Evolutionary conservation across 2,113 vertebrate species (phyloP).

Genomic region (Marmota monax): DNA sequence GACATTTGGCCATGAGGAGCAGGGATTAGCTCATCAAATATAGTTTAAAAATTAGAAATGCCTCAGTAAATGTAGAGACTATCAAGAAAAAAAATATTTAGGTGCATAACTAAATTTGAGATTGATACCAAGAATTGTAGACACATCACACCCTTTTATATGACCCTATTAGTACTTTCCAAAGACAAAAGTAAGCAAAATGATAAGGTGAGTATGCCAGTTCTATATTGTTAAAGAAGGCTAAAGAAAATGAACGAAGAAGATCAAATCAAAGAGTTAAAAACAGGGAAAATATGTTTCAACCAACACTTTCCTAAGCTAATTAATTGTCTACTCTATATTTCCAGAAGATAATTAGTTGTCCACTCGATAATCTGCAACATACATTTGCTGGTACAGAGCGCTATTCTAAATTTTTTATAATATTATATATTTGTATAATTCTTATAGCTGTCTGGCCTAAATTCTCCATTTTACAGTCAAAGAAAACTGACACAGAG

Average conservation of each 20-base stretch:
- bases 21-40: neutral
- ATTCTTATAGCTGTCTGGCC: neutral
- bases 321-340: neutral
- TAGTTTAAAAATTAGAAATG: neutral
- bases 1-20: neutral
- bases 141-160: neutral
- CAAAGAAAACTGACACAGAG: neutral
- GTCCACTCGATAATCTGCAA: neutral
- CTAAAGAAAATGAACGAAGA: neutral
- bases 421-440: neutral
- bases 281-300: neutral
- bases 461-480: neutral
- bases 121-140: neutral
- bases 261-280: neutral
- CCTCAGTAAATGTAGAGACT: neutral
- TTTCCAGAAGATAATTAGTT: neutral
- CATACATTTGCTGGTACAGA: neutral
- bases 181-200: conserved; percentile 14
- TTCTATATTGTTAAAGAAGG: neutral
- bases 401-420: conserved; percentile 38
- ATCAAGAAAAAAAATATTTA: conserved; percentile 25
- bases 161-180: neutral
- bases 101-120: neutral
- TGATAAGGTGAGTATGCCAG: neutral
- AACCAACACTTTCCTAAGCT: neutral